Base-by-base conservation (phyloP, 2,113 vertebrate species). In the Callaeas wilsoni region DNA sequence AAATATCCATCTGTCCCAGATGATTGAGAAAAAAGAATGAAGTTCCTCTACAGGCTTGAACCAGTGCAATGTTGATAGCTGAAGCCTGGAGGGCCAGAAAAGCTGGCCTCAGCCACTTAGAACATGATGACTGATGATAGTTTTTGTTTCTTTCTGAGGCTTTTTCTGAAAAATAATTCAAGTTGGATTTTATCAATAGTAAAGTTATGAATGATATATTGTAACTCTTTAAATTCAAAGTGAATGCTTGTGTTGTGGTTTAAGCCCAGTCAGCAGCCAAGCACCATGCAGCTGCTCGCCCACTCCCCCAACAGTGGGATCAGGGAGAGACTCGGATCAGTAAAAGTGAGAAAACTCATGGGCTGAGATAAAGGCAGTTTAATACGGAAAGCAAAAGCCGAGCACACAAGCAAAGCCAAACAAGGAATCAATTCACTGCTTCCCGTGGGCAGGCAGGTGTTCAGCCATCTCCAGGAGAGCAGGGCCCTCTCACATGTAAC, bases 221-320 rank as follows among this genome's bases (percentile, higher is more conserved):
- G 6, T 64, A 69, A 64, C 7, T 49, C 20, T 52, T 70, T 41
- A 20, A 60, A 41, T 76, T 60, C 25, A 47, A 71, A 88, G n/a
- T 6, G 13, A 68, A 3, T 42, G 4, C 16, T 57, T 62, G 18
- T 46, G 19, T 53, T 33, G 15, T 60, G 27, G 21, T 44, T 68
- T 60, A 60, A 59, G 22, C 23, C 10, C 64, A 69, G 46, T 0
- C 64, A 62, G 55, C 33, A 39, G 55, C 63, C 33, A 33, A 68
- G 18, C 27, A n/a, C 33, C 27, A 12, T 0, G 0, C 53, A 68
- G 46, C 46, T 0, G 0, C 55, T 60, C 12, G 1, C 14, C 29
- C 32, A 33, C 14, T 22, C 27, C 21, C 12, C 10, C 46, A 46
- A 10, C 27, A 25, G 33, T 7, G 8, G 33, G 39, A 9, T 4